These are phyloP conservation scores for Thryonomys swinderianus DNA, from an alignment of 2,113 vertebrate species.

Conservation along the genomic window DNA sequence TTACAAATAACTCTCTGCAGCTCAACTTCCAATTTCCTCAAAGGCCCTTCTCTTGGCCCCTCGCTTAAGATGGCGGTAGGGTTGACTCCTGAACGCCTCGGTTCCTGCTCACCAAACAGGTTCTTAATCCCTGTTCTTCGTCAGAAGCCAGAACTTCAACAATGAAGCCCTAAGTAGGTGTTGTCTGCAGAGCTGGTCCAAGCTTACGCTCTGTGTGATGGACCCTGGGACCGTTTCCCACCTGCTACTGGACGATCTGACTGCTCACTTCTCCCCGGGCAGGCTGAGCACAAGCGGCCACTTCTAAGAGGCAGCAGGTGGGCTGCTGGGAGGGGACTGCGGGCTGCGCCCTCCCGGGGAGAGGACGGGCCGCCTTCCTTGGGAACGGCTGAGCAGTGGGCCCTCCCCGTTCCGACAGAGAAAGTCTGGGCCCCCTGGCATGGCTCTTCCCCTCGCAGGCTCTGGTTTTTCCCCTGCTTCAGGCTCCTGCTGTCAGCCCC, in stretches of 20 bases:
- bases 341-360: background rate
- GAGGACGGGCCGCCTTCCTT: background rate
- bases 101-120: background rate
- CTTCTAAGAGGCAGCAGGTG: background rate
- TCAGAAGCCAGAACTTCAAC: background rate
- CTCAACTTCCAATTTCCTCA: slow-evolving; percentile 29
- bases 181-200: background rate
- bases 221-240: background rate
- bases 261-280: background rate
- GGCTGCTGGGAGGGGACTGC: background rate
- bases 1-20: background rate
- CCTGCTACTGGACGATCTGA: background rate
- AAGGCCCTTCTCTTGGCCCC: background rate
- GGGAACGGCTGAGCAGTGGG: too few species aligned
- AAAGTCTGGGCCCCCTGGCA: background rate
- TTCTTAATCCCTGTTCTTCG: background rate
- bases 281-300: background rate
- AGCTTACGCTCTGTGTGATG: background rate
- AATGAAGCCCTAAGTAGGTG: background rate
- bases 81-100: background rate
- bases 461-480: background rate
- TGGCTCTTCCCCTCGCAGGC: background rate
- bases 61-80: slow-evolving; percentile 33
- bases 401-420: too few species aligned
- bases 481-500: background rate